phyloP scores from a whole-genome alignment of 64 coral and sea anemone species.

The Pocillopora verrucosa region DNA sequence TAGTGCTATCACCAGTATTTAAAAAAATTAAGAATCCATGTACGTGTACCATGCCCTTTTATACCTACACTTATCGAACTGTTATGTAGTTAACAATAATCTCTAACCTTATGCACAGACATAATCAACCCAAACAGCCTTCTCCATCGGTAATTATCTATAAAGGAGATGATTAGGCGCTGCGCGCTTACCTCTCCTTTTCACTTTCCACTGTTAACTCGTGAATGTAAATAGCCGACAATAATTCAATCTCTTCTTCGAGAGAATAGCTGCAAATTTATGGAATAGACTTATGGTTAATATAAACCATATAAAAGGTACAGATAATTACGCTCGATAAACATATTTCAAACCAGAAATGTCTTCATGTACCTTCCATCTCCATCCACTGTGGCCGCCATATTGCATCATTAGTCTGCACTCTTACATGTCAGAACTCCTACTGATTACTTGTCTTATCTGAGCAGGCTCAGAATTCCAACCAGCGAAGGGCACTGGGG shows the following conservation, averaged over 20 bases:
- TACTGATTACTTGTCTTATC: neutral
- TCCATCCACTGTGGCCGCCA: slow-evolving; percentile 1
- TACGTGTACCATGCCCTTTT: too few relatives aligned
- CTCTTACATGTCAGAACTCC: neutral
- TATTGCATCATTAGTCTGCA: neutral
- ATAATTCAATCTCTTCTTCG: slow-evolving; percentile 69
- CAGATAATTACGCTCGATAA: neutral
- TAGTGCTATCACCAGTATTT: too few relatives aligned
- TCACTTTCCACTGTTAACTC: slow-evolving; percentile 60
- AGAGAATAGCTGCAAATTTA: slow-evolving; percentile 14
- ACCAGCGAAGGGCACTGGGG: too few relatives aligned
- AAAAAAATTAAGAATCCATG: too few relatives aligned
- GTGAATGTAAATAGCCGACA: slow-evolving; percentile 81
- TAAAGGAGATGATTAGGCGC: neutral
- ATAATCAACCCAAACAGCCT: too few relatives aligned
- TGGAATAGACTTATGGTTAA: neutral
- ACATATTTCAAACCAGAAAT: neutral
- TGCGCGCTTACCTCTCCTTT: slow-evolving; percentile 36
- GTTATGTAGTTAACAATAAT: too few relatives aligned
- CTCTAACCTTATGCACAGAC: too few relatives aligned
- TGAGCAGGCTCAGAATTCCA: neutral
- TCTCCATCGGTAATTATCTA: neutral
- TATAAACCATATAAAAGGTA: neutral
- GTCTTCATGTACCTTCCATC: neutral
- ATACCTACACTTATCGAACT: too few relatives aligned